phyloP scores from a whole-genome alignment of 2,797 vertebrate species.

The Xiphophorus birchmanni region DNA sequence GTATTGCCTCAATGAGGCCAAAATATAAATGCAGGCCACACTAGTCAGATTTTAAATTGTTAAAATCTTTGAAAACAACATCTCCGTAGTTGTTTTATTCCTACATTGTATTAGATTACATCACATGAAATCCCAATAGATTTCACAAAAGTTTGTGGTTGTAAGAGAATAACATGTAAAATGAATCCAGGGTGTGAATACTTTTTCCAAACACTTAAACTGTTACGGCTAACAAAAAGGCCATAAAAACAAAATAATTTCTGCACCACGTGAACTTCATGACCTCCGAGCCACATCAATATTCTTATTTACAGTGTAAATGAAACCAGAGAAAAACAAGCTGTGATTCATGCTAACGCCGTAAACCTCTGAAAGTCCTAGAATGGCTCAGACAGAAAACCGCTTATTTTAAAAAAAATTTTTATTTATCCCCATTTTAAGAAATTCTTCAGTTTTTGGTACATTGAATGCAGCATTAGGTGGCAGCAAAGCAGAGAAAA shows the following conservation, averaged over 20 bases:
- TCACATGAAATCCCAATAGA: not conserved
- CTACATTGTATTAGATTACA: not conserved
- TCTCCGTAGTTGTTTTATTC: not conserved
- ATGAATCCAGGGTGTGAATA: not conserved
- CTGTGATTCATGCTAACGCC: not conserved
- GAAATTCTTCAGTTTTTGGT: not conserved
- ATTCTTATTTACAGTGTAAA: constrained; percentile 1
- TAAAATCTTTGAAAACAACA: not conserved
- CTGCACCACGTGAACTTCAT: not conserved
- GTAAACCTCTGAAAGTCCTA: not conserved
- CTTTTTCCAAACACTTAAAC: not conserved
- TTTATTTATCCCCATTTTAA: not conserved
- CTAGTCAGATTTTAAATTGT: not conserved
- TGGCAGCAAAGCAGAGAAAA: constrained; percentile 6
- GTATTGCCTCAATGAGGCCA: not conserved
- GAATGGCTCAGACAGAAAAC: not conserved
- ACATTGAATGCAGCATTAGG: not conserved
- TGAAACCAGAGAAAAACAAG: not conserved
- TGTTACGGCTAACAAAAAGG: not conserved
- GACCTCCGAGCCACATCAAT: not conserved
- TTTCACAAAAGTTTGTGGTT: not conserved
- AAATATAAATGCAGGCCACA: constrained; percentile 1
- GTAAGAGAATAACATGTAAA: not conserved
- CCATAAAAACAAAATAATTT: not conserved
- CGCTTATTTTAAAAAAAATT: not conserved